Evolutionary conservation across 1,140 invertebrate species (phyloP).

Genomic region (Dinoponera quadriceps): DNA sequence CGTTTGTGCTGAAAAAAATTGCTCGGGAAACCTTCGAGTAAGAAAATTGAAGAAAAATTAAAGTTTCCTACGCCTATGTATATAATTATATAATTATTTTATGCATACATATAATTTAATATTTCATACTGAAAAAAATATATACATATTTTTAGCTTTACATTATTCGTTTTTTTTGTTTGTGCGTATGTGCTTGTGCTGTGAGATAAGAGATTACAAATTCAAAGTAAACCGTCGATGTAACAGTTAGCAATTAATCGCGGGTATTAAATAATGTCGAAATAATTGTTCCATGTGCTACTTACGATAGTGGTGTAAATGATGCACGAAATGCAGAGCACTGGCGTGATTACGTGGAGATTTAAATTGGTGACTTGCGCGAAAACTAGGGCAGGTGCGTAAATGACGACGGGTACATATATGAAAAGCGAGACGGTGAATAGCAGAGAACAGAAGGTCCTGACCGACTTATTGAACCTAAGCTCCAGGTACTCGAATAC

Average conservation of each 20-base stretch:
- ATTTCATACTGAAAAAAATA: no score
- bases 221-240: no score
- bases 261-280: no score
- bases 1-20: no score
- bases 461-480: conserved; percentile 87
- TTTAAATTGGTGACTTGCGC: conserved; percentile 88
- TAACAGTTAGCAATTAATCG: no score
- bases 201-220: no score
- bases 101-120: no score
- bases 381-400: conserved; percentile 88
- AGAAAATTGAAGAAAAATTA: no score
- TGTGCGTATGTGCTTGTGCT: not conserved
- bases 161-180: not conserved
- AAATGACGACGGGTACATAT: conserved; percentile 87
- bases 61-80: no score
- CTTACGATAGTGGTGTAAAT: conserved; percentile 91
- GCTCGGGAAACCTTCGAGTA: no score
- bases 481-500: conserved; percentile 92
- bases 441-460: conserved; percentile 88
- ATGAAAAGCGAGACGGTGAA: conserved; percentile 87
- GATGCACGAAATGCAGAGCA: conserved; percentile 90
- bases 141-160: conserved; percentile 3
- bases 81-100: no score
- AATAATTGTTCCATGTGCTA: conserved; percentile 4
- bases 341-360: conserved; percentile 87